Evolutionary conservation across 2,113 vertebrate genomes (phyloP).

Genomic region (Capricornis sumatraensis): DNA sequence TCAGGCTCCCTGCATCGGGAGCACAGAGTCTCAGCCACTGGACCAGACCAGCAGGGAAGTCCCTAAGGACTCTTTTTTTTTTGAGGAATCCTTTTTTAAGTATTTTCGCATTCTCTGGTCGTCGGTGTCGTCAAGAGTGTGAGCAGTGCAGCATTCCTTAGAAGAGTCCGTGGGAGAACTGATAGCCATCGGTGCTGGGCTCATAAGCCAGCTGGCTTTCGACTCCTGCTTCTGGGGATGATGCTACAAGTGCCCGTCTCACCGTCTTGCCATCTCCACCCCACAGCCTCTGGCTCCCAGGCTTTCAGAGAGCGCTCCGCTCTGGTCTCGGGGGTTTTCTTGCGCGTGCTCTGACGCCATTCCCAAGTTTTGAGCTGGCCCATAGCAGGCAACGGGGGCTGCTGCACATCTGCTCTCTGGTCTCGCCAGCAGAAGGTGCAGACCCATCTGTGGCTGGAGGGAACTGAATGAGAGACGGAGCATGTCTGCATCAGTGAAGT

Average conservation of each 20-base stretch:
- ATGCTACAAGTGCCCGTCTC: neutral
- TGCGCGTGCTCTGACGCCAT: neutral
- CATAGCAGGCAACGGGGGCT: neutral
- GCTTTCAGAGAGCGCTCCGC: neutral
- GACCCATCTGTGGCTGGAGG: neutral
- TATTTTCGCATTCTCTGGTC: neutral
- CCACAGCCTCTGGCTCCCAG: neutral
- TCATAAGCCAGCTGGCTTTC: neutral
- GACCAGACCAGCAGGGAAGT: neutral
- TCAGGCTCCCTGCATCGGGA: neutral
- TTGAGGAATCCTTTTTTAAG: neutral
- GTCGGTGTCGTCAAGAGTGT: neutral
- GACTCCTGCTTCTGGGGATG: neutral
- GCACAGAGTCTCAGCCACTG: neutral
- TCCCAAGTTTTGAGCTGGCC: neutral
- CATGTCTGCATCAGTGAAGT: neutral
- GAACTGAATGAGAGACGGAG: neutral
- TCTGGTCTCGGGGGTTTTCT: neutral
- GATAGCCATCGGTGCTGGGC: neutral
- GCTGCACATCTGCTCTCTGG: neutral
- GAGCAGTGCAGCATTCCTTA: neutral
- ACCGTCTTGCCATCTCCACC: rapidly evolving
- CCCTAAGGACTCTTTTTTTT: neutral
- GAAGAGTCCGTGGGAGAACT: neutral
- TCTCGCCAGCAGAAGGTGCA: rapidly evolving